A percentile compares a stretch with the other conserved stretches of the same genome.
Evolutionary conservation across 2,888 invertebrate genomes (phyloP).

Genomic region (Euclidia mi): DNA sequence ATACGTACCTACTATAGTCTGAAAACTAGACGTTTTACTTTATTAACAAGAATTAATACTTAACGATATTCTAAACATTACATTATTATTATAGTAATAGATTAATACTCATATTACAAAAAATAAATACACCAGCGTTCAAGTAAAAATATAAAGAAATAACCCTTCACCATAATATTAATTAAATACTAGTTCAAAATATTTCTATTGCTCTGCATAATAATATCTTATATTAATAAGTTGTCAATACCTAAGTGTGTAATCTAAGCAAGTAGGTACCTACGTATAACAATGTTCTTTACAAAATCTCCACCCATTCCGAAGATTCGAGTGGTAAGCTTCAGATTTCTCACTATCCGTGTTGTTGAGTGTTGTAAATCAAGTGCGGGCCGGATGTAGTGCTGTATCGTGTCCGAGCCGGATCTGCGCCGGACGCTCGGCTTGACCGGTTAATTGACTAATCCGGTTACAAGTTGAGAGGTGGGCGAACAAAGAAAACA

Average conservation of each 20-base stretch:
- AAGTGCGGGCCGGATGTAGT: slow-evolving; percentile 49
- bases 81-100: too few relatives aligned
- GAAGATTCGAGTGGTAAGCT: slow-evolving; percentile 5
- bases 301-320: neutral
- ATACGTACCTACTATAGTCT: too few relatives aligned
- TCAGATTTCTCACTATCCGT: slow-evolving; percentile 17
- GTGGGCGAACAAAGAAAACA: slow-evolving; percentile 38
- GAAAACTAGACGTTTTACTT: too few relatives aligned
- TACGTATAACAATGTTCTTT: neutral
- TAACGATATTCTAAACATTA: too few relatives aligned
- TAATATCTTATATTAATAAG: too few relatives aligned
- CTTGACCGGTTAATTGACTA: slow-evolving; percentile 58
- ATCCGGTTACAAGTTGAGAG: slow-evolving; percentile 44
- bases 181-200: slow-evolving; percentile 44
- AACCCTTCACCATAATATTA: too few relatives aligned
- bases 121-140: too few relatives aligned
- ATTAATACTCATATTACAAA: too few relatives aligned
- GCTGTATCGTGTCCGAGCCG: slow-evolving; percentile 38
- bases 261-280: too few relatives aligned
- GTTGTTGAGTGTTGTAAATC: slow-evolving; percentile 37
- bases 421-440: slow-evolving; percentile 40
- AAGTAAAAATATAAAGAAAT: too few relatives aligned
- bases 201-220: too few relatives aligned
- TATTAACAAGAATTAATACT: too few relatives aligned
- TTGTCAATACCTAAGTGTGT: neutral